A percentile compares a stretch with the other conserved stretches of the same genome.
Conservation (phyloP, 2,797 vertebrate species). For the Bovichtus variegatus region DNA sequence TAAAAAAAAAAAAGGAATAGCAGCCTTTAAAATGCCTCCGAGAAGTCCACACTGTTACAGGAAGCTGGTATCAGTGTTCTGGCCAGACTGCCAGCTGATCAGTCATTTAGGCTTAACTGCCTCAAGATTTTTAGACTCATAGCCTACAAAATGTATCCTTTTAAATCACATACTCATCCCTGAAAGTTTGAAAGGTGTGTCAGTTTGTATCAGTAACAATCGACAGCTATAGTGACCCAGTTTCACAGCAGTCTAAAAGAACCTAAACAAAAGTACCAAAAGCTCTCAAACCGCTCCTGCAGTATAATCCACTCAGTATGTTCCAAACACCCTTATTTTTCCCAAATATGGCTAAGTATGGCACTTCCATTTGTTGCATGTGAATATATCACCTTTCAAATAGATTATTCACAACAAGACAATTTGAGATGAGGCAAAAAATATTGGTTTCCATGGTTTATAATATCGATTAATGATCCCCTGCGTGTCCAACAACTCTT, state of each 20-base stretch:
- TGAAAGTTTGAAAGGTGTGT: neutral
- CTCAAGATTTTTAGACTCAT: neutral
- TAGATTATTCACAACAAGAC: neutral
- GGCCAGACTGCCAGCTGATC: neutral
- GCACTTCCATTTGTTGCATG: neutral
- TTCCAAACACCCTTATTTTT: neutral
- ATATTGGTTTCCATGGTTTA: neutral
- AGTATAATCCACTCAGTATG: neutral
- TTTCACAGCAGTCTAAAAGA: neutral
- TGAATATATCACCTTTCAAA: neutral
- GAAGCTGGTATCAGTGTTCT: neutral
- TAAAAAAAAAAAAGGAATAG: neutral
- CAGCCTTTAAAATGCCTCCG: neutral
- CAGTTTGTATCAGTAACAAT: neutral
- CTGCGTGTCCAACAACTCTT: neutral
- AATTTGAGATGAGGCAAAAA: neutral
- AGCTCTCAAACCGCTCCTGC: neutral
- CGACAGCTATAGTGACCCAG: neutral
- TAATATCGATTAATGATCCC: neutral
- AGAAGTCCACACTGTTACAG: neutral
- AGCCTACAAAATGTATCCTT: neutral
- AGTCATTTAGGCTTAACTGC: neutral
- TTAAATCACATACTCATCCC: neutral
- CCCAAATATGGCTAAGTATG: neutral
- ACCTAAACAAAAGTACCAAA: neutral